phyloP scores from a whole-genome alignment of 1,140 invertebrate species.

The Phocides pigmalion region DNA sequence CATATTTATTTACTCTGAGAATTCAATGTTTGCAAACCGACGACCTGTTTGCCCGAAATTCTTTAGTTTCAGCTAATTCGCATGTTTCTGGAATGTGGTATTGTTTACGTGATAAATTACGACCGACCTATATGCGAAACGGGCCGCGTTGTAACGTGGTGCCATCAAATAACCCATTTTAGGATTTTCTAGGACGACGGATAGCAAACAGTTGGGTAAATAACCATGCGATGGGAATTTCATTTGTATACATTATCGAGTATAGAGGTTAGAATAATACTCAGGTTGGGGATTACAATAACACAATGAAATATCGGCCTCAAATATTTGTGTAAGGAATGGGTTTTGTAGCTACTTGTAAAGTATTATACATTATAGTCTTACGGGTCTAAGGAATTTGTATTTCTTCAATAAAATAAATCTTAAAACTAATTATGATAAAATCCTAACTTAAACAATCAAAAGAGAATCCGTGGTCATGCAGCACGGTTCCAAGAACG shows the following conservation, averaged over 20 bases:
- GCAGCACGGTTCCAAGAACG: too few species aligned
- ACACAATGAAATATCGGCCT: too few species aligned
- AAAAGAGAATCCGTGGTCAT: too few species aligned
- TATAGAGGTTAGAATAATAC: conserved; percentile 4
- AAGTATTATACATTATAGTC: too few species aligned
- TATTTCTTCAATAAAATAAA: too few species aligned
- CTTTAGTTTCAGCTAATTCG: conserved; percentile 34
- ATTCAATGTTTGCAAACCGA: conserved; percentile 24
- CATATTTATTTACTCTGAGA: neutral
- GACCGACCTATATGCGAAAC: conserved; percentile 34
- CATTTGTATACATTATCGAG: conserved; percentile 7
- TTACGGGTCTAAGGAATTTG: too few species aligned
- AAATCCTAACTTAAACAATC: too few species aligned
- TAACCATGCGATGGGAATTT: conserved; percentile 16
- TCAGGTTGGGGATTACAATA: neutral
- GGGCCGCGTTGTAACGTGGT: neutral
- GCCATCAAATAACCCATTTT: conserved; percentile 7
- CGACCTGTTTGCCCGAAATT: conserved; percentile 34
- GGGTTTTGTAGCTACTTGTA: too few species aligned
- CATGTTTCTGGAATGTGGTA: conserved; percentile 32
- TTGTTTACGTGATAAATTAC: conserved; percentile 41
- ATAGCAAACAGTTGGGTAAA: conserved; percentile 14
- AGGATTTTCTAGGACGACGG: conserved; percentile 11
- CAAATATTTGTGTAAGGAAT: too few species aligned
- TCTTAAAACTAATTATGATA: too few species aligned